These are phyloP conservation scores for Tethya wilhelma DNA, from an alignment of 37 sponge, comb jelly and placozoan species.

Conservation along the genomic window DNA sequence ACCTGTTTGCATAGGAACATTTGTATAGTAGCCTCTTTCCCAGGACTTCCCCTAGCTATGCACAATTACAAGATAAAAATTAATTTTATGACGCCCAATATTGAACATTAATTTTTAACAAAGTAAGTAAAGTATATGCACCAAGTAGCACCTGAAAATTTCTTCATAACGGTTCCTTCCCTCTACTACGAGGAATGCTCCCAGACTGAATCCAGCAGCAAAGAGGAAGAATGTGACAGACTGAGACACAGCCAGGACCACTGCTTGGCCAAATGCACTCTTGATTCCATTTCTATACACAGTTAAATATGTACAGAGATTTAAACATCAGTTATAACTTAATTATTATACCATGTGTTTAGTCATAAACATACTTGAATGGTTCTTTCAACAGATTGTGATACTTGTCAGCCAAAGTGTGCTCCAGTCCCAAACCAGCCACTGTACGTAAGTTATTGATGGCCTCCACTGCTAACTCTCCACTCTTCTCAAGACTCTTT, in stretches of 20 bases:
- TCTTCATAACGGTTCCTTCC: slow-evolving; percentile 36
- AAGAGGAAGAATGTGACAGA: slow-evolving; percentile 76
- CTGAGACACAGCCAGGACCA: slow-evolving; percentile 68
- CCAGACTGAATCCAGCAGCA: slow-evolving; percentile 77
- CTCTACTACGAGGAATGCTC: slow-evolving; percentile 67
- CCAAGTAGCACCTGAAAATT: slow-evolving; percentile 66
- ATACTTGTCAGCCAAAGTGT: slow-evolving; percentile 40
- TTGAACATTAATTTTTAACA: too few relatives aligned
- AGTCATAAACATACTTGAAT: slow-evolving; percentile 52
- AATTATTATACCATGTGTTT: not conserved
- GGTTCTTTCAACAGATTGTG: slow-evolving; percentile 28
- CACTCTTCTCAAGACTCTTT: slow-evolving; percentile 50
- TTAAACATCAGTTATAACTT: too few relatives aligned
- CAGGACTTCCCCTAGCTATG: too few relatives aligned
- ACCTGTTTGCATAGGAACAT: too few relatives aligned
- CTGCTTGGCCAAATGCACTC: slow-evolving; percentile 46
- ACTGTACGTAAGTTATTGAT: slow-evolving; percentile 87
- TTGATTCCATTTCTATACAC: slow-evolving; percentile 18
- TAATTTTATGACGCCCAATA: too few relatives aligned
- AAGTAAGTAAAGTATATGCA: not conserved
- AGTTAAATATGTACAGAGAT: too few relatives aligned
- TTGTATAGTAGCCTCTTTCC: too few relatives aligned
- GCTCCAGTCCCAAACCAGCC: slow-evolving; percentile 64
- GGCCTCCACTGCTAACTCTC: slow-evolving; percentile 66
- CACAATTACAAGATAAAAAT: too few relatives aligned